Percentiles rank a stretch among this genome's conserved stretches.
These are phyloP conservation scores for Romanogobio albipinnatus DNA, from an alignment of 2,113 vertebrate genomes.

Conservation along the genomic window DNA sequence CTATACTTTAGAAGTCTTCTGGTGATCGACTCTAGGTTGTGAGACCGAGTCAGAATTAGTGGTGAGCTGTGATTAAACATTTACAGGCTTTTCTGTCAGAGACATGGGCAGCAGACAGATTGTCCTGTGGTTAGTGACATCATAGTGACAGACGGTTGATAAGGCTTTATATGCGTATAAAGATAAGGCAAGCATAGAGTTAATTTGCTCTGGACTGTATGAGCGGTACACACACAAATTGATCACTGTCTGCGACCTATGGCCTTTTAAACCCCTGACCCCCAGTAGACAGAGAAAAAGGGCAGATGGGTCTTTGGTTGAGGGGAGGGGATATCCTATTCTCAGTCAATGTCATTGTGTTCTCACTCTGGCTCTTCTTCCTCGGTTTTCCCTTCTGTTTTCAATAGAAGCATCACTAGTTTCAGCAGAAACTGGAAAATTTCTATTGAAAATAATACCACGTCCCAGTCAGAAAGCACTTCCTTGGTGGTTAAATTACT, in stretches of 20 bases:
- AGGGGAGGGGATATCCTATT: slow-evolving; percentile 53
- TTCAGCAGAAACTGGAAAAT: slow-evolving; percentile 1
- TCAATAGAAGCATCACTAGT: neutral
- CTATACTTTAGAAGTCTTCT: neutral
- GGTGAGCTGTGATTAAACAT: slow-evolving; percentile 37
- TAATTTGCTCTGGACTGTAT: neutral
- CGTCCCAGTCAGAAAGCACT: neutral
- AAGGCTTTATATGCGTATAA: slow-evolving; percentile 6
- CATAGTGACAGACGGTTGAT: neutral
- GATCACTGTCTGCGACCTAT: slow-evolving; percentile 72
- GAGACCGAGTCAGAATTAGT: neutral
- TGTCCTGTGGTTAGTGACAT: neutral
- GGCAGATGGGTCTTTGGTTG: slow-evolving; percentile 65
- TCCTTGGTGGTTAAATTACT: neutral
- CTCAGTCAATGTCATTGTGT: slow-evolving; percentile 36
- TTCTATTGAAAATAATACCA: slow-evolving; percentile 14
- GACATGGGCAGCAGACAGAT: slow-evolving; percentile 28
- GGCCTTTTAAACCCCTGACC: slow-evolving; percentile 56
- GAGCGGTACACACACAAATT: slow-evolving; percentile 57
- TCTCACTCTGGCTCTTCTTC: neutral
- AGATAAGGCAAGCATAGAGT: neutral
- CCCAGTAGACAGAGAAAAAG: slow-evolving; percentile 51
- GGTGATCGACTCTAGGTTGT: neutral
- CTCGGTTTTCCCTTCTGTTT: slow-evolving; percentile 6
- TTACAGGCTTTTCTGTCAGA: slow-evolving; percentile 21